Conservation (phyloP, 2,113 vertebrate genomes). For the Pelvicachromis taeniatus region DNA sequence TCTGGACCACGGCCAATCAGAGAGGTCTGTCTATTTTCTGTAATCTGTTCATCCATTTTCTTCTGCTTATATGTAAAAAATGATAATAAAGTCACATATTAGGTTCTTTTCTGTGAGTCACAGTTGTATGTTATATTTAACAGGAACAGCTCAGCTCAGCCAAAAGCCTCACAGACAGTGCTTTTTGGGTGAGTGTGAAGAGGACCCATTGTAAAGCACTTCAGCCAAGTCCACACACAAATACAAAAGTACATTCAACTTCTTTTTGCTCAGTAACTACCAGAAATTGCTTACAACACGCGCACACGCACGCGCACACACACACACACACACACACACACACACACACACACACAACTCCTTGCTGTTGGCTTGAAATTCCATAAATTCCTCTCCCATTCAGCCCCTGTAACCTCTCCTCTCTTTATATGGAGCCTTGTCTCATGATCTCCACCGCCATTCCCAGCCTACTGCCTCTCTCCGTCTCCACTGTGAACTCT, state of each 20-base stretch:
- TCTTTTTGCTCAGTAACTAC: not conserved
- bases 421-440: not conserved
- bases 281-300: not conserved
- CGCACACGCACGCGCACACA: too few relatives aligned
- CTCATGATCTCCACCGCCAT: not conserved
- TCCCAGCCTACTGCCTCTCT: not conserved
- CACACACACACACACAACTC: too few relatives aligned
- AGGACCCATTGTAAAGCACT: not conserved
- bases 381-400: slow-evolving; percentile 4
- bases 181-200: not conserved
- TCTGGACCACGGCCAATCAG: too few relatives aligned
- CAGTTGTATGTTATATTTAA: not conserved
- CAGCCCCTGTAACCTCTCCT: not conserved
- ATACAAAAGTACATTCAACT: not conserved
- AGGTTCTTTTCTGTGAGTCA: not conserved
- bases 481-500: not conserved
- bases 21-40: too few relatives aligned
- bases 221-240: not conserved
- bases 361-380: not conserved
- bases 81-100: not conserved
- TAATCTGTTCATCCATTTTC: too few relatives aligned
- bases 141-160: not conserved
- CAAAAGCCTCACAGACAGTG: not conserved
- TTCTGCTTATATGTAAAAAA: too few relatives aligned
- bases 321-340: rapidly evolving